Evolutionary conservation across 2,888 invertebrate species (phyloP).

Genomic region (Pediacus dermestoides): DNA sequence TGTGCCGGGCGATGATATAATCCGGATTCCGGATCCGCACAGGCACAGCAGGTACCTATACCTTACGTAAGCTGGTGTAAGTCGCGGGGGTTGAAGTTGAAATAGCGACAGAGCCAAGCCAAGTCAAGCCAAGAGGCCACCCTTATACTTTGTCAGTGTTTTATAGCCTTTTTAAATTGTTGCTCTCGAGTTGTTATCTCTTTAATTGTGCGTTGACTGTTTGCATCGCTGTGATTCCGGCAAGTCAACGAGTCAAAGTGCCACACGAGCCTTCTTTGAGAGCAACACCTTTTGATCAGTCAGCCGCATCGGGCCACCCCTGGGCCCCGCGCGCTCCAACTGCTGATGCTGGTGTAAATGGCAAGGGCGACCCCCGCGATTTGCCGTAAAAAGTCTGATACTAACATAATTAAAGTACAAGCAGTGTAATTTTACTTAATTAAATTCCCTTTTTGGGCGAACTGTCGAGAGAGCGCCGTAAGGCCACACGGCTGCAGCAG

Average conservation of each 20-base stretch:
- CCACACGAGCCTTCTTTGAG: conserved; percentile 25
- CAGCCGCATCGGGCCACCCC: conserved; percentile 40
- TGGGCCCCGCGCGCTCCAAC: too few relatives aligned
- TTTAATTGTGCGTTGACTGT: conserved; percentile 40
- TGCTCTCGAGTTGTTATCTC: conserved; percentile 42
- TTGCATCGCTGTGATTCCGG: conserved; percentile 14
- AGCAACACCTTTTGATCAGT: conserved; percentile 48
- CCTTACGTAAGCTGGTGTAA: too few relatives aligned
- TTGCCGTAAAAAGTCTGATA: conserved; percentile 51
- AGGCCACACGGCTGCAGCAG: too few relatives aligned
- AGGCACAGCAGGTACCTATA: too few relatives aligned
- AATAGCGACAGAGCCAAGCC: too few relatives aligned
- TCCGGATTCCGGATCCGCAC: too few relatives aligned
- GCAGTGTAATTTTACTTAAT: conserved; percentile 57
- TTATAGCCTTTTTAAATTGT: conserved; percentile 41
- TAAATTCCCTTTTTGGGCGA: conserved; percentile 54
- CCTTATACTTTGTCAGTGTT: too few relatives aligned
- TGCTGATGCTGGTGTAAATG: conserved; percentile 38
- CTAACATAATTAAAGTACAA: conserved; percentile 57
- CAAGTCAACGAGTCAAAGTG: too few relatives aligned
- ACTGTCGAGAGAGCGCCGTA: conserved; percentile 37
- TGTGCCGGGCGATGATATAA: too few relatives aligned
- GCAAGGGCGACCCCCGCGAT: conserved; percentile 34
- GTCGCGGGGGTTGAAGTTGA: too few relatives aligned
- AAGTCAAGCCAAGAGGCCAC: too few relatives aligned